Evolutionary conservation across 2,797 vertebrate genomes (phyloP).

Genomic region (Manis pentadactyla): DNA sequence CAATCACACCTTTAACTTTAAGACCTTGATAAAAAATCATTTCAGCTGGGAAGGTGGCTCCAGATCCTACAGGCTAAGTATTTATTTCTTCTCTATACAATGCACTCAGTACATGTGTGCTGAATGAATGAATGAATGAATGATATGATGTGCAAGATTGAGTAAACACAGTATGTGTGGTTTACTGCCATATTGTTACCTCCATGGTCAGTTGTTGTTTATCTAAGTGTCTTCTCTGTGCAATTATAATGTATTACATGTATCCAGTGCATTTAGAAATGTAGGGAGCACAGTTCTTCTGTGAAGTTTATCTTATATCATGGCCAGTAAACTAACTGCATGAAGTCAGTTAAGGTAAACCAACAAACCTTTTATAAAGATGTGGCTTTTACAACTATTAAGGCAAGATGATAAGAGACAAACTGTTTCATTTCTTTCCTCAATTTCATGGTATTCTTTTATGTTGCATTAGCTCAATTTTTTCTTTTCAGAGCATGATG

Average conservation of each 20-base stretch:
- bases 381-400: background rate
- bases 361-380: background rate
- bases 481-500: background rate
- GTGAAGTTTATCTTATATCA: background rate
- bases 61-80: background rate
- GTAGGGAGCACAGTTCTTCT: background rate
- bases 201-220: background rate
- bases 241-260: background rate
- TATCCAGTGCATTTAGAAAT: background rate
- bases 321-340: background rate
- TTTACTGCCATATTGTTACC: background rate
- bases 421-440: constrained; percentile 27
- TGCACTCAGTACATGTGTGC: background rate
- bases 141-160: background rate
- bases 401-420: background rate
- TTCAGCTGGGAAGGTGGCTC: background rate
- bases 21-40: background rate
- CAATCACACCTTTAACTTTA: background rate
- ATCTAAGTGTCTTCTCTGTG: background rate
- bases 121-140: background rate
- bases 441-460: background rate
- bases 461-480: background rate
- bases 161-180: background rate
- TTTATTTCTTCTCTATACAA: background rate
- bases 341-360: background rate